phyloP scores from a whole-genome alignment of 1,140 invertebrate species.

The Stegodyphus dumicola region DNA sequence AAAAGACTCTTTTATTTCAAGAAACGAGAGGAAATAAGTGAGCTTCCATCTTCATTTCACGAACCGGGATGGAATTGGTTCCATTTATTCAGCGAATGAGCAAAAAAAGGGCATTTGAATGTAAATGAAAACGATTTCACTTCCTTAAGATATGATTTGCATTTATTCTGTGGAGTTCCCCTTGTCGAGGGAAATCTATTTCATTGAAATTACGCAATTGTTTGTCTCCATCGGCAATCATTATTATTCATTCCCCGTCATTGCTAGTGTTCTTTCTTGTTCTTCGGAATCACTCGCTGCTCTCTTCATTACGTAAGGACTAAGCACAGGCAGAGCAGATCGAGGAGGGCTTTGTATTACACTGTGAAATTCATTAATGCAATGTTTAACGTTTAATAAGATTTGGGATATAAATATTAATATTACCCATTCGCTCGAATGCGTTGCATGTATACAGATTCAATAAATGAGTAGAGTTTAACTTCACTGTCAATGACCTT shows the following conservation, averaged over 20 bases:
- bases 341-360: too few relatives aligned
- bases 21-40: slow-evolving; percentile 7
- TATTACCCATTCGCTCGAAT: too few relatives aligned
- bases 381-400: too few relatives aligned
- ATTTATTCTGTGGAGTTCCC: slow-evolving; percentile 17
- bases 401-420: too few relatives aligned
- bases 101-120: slow-evolving; percentile 20
- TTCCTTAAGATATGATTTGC: slow-evolving; percentile 40
- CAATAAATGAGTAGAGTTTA: too few relatives aligned
- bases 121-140: slow-evolving; percentile 31
- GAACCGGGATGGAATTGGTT: not conserved
- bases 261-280: not conserved
- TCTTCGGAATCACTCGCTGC: too few relatives aligned
- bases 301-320: too few relatives aligned
- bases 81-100: slow-evolving; percentile 9
- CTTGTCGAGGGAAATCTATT: slow-evolving; percentile 13
- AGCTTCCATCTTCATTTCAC: slow-evolving; percentile 1
- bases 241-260: slow-evolving; percentile 8
- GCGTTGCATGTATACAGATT: too few relatives aligned
- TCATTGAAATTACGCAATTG: slow-evolving; percentile 21
- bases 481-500: too few relatives aligned
- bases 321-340: too few relatives aligned
- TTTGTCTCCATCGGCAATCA: slow-evolving; percentile 12
- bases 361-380: too few relatives aligned
- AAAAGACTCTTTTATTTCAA: slow-evolving; percentile 25